Conservation (phyloP, 2,113 vertebrate genomes). For the Antechinus flavipes region DNA sequence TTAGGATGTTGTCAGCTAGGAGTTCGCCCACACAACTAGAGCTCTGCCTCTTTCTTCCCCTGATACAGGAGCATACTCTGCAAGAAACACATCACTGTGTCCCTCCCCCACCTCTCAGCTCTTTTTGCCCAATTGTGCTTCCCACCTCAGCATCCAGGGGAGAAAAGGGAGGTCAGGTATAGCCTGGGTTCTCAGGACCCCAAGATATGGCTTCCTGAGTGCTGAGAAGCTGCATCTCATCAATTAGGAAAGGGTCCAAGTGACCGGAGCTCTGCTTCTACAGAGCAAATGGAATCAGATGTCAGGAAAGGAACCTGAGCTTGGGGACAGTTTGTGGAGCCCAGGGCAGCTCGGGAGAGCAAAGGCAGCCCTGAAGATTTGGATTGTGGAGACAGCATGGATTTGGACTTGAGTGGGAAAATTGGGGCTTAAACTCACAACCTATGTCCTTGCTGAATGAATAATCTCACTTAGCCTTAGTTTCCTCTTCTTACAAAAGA, state of each 20-base stretch:
- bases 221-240: neutral
- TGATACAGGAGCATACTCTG: neutral
- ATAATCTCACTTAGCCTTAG: neutral
- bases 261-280: neutral
- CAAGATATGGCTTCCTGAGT: neutral
- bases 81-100: neutral
- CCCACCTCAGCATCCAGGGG: constrained; percentile 33
- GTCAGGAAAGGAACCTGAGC: neutral
- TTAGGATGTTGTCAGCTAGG: constrained; percentile 77
- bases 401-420: neutral
- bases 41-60: constrained; percentile 76
- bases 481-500: neutral
- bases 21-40: constrained; percentile 81
- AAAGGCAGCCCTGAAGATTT: neutral
- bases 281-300: neutral
- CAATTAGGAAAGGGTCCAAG: neutral
- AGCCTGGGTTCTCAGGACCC: neutral
- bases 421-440: neutral
- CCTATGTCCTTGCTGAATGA: neutral
- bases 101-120: constrained; percentile 50
- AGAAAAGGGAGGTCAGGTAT: neutral
- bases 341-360: neutral
- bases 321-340: neutral
- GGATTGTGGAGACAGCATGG: neutral
- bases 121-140: constrained; percentile 67